Evolutionary conservation across 2,797 vertebrate species (phyloP).

Genomic region (Podarcis siculus): DNA sequence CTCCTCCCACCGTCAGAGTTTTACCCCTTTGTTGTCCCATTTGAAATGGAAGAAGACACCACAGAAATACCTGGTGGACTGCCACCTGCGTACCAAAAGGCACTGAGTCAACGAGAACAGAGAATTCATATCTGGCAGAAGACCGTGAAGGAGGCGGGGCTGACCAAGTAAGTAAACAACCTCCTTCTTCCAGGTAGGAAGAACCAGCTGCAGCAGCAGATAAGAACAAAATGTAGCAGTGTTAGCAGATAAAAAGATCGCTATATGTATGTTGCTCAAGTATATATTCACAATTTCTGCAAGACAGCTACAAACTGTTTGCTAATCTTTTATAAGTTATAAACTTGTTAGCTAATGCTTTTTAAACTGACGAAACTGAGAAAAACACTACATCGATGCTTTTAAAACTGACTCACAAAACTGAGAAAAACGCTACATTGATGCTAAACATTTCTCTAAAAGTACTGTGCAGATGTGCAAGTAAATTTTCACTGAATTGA

Average conservation of each 20-base stretch:
- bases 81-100: constrained; percentile 84
- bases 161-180: constrained; percentile 86
- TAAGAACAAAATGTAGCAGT: not conserved
- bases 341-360: not conserved
- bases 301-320: not conserved
- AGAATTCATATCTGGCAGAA: constrained; percentile 91
- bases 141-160: constrained; percentile 86
- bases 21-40: constrained; percentile 88
- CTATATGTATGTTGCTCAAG: not conserved
- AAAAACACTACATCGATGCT: not conserved
- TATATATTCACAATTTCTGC: not conserved
- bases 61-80: constrained; percentile 92
- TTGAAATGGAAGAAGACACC: constrained; percentile 95
- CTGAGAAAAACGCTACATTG: not conserved
- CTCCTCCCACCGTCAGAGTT: constrained; percentile 87
- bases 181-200: fast-evolving
- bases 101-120: constrained; percentile 81
- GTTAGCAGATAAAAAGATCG: not conserved
- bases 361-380: not conserved
- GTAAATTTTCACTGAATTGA: not conserved
- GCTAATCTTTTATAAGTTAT: not conserved
- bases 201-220: not conserved
- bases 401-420: not conserved
- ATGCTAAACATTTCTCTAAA: not conserved
- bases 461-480: not conserved